Evolutionary conservation across 2,113 vertebrate species (phyloP), one percentile per base, ranked within the genome.

Genomic region (Heterocephalus glaber): DNA sequence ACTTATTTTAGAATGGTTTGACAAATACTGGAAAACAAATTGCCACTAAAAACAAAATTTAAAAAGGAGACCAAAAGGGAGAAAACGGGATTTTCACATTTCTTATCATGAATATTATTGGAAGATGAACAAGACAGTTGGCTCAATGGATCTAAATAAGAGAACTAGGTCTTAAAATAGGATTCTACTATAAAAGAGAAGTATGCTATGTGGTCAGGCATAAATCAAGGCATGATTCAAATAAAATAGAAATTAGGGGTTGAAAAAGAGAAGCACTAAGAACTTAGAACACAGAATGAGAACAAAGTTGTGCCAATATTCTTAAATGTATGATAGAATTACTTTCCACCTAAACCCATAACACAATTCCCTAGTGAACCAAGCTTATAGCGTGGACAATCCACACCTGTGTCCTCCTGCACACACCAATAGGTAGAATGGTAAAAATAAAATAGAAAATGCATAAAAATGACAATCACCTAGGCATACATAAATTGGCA

Each of bases 1-100:
- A 72, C 86, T 94, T 94, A 84, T 81, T 86, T 96, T 95, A 96
- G 74, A 86, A 82, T 81, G 17, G 94, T 88, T 94, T 82, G 81
- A 96, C 38, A 80, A 91, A 84, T n/a, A 56, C 7, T 22, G 19
- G 63, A 84, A 80, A 96, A 95, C 56, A 68, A 92, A 89, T 5
- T 88, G 33, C n/a, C 66, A 68, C 22, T 77, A 87, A 94, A 63
- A 90, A 90, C n/a, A 86, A 97, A 89, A 60, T 63, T 86, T 65
- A 22, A 94, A 54, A 77, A 95, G 65, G 58, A 24, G 13, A 60
- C 35, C 44, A 92, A 90, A 77, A 56, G 38, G 11, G 22, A 38
- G 49, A 77, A 87, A 89, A 74, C 49, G 44, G n/a, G 7, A 49
- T 85, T 52, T 81, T 88, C 56, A 94, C 19, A 92, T 70, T 94